Evolutionary conservation across 2,797 vertebrate species (phyloP).

Genomic region (Spheniscus humboldti): DNA sequence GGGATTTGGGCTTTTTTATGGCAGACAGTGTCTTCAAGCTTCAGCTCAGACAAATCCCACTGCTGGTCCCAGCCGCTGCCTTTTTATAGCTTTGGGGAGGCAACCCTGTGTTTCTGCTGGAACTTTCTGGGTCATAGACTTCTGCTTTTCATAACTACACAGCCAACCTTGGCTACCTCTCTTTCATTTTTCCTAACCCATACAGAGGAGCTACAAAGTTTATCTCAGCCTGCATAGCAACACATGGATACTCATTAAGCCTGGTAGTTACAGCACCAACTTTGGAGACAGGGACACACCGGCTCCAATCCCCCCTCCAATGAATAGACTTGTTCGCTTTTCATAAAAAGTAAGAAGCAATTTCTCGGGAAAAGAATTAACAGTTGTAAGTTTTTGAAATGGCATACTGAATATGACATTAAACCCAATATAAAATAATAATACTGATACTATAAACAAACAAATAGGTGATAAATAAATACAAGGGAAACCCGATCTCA

Average conservation of each 20-base stretch:
- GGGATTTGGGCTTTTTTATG: not conserved
- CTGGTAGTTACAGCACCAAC: not conserved
- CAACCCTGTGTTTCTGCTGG: not conserved
- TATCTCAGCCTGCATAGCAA: not conserved
- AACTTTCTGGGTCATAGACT: not conserved
- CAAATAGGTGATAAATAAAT: not conserved
- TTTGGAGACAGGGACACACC: not conserved
- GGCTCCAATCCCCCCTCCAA: not conserved
- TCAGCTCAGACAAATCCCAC: not conserved
- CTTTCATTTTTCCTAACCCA: not conserved
- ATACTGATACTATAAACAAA: not conserved
- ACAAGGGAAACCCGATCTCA: not conserved
- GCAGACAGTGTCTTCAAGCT: not conserved
- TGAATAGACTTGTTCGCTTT: fast-evolving
- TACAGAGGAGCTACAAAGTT: not conserved
- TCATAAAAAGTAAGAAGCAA: not conserved
- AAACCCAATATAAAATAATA: not conserved
- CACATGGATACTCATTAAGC: fast-evolving
- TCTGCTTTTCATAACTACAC: not conserved
- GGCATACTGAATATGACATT: not conserved
- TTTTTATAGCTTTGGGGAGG: not conserved
- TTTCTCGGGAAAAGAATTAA: not conserved
- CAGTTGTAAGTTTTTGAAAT: not conserved
- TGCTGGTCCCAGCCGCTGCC: not conserved
- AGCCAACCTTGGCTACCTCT: not conserved